These are phyloP conservation scores for Chromoteleia sp. DNA, from an alignment of 2,888 invertebrate species.

Conservation along the genomic window DNA sequence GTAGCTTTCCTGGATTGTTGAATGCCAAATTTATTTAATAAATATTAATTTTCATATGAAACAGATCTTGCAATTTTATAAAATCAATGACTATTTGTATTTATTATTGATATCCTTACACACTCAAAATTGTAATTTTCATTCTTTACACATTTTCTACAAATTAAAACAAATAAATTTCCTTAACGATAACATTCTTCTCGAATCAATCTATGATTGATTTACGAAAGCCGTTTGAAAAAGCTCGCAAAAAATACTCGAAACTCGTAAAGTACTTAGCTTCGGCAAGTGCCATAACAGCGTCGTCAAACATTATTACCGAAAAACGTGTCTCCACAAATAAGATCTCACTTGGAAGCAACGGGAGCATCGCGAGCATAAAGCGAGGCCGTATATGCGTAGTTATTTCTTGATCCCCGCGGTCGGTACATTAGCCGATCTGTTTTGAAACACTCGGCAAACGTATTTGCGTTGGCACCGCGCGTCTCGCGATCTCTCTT, in stretches of 20 bases:
- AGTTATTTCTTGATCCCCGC: conserved; percentile 81
- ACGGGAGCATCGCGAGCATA: conserved; percentile 29
- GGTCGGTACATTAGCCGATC: conserved; percentile 83
- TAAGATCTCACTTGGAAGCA: conserved; percentile 62
- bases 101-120: no score
- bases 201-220: conserved; percentile 39
- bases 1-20: no score
- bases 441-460: conserved; percentile 84
- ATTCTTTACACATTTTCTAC: no score
- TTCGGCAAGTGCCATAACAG: conserved; percentile 29
- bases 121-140: no score
- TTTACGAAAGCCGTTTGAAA: conserved; percentile 24
- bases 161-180: no score
- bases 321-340: conserved; percentile 53
- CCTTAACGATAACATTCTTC: no score
- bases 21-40: no score
- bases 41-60: no score
- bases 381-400: conserved; percentile 68
- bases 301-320: conserved; percentile 56
- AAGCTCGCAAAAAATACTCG: neutral
- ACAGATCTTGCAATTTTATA: no score
- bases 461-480: conserved; percentile 83
- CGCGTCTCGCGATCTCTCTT: conserved; percentile 77
- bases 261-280: conserved; percentile 41
- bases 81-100: no score